phyloP scores from a whole-genome alignment of 2,797 vertebrate genomes.

The Falco cherrug region DNA sequence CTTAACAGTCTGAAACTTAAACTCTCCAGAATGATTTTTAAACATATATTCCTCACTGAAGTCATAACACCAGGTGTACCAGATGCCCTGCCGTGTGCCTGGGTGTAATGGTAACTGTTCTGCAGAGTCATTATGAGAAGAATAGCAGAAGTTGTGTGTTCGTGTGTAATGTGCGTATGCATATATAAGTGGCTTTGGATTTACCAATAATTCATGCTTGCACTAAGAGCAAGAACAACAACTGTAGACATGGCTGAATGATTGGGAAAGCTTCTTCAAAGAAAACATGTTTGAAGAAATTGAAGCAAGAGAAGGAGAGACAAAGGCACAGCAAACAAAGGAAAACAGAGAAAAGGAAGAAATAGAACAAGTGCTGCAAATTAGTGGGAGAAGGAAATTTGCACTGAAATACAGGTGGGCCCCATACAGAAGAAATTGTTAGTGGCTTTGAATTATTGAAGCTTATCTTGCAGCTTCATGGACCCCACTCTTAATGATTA shows the following conservation, averaged over 20 bases:
- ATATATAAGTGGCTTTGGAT: rapidly evolving
- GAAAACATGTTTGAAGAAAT: background rate
- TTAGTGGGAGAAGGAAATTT: background rate
- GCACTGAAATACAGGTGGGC: background rate
- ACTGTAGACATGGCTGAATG: background rate
- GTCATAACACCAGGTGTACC: background rate
- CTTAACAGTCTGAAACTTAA: conserved; percentile 45
- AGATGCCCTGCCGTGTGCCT: background rate
- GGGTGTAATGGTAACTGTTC: background rate
- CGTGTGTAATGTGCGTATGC: no score
- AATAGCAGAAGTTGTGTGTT: background rate
- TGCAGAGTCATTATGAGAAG: background rate
- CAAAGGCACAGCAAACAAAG: background rate
- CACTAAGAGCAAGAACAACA: background rate
- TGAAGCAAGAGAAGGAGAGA: background rate
- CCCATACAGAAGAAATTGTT: rapidly evolving
- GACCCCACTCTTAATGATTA: background rate
- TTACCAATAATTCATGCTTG: background rate
- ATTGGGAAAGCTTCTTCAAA: background rate
- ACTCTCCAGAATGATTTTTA: background rate
- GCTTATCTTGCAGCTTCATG: background rate
- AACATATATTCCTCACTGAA: background rate
- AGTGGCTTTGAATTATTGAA: background rate
- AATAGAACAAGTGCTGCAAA: background rate
- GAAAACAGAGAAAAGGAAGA: background rate